Conservation (phyloP, 1,140 invertebrate genomes). For the Leptinotarsa defecta region DNA sequence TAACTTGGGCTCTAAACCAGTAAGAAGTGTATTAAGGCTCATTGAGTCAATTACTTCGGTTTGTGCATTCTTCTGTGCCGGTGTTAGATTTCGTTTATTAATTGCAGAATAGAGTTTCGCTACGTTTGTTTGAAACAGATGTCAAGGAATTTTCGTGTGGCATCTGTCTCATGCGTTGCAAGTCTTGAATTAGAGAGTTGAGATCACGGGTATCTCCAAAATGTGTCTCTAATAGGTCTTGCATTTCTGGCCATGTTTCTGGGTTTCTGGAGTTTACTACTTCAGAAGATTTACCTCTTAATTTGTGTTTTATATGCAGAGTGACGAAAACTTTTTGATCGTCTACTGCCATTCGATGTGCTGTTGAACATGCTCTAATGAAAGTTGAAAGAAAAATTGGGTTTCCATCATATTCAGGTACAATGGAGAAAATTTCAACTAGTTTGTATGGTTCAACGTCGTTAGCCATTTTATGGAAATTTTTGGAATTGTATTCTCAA, state of each 20-base stretch:
- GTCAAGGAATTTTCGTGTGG: slow-evolving; percentile 7
- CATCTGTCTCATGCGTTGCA: slow-evolving; percentile 25
- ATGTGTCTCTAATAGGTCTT: slow-evolving; percentile 23
- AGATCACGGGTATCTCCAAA: slow-evolving; percentile 31
- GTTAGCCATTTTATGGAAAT: too few relatives aligned
- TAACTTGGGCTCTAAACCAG: slow-evolving; percentile 16
- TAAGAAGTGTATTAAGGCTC: not conserved
- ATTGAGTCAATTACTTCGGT: not conserved
- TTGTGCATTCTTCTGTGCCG: slow-evolving; percentile 19
- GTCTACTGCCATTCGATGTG: slow-evolving; percentile 20
- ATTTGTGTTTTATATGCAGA: slow-evolving; percentile 35
- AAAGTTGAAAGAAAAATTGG: slow-evolving; percentile 30
- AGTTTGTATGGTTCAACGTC: slow-evolving; percentile 16
- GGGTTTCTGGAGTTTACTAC: slow-evolving; percentile 28
- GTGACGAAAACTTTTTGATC: slow-evolving; percentile 20
- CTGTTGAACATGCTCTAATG: slow-evolving; percentile 23
- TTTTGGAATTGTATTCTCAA: too few relatives aligned
- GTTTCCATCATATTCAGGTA: slow-evolving; percentile 32
- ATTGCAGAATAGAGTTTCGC: slow-evolving; percentile 27
- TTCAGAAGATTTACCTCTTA: slow-evolving; percentile 21
- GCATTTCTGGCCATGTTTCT: slow-evolving; percentile 16
- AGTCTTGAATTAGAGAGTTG: slow-evolving; percentile 17
- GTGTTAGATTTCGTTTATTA: slow-evolving; percentile 20
- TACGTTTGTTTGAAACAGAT: slow-evolving; percentile 10
- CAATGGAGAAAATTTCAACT: slow-evolving; percentile 29